phyloP scores from a whole-genome alignment of 2,888 invertebrate species.

The Caenorhabditis sp. region DNA sequence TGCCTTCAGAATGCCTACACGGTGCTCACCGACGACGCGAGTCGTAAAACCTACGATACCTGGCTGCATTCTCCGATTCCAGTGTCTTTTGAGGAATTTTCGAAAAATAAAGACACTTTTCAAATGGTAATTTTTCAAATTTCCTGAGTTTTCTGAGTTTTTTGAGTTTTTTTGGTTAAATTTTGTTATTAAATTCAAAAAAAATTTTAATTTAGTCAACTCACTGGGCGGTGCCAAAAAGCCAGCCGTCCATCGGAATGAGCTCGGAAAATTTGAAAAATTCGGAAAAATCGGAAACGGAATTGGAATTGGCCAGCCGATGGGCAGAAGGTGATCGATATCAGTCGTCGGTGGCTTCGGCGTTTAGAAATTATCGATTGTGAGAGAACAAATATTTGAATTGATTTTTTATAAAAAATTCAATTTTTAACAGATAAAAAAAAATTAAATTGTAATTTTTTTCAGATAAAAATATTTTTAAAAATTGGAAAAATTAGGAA shows the following conservation, averaged over 20 bases:
- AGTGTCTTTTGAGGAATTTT: conserved; percentile 66
- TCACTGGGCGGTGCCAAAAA: conserved; percentile 71
- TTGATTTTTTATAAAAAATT: background rate
- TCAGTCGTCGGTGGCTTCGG: conserved; percentile 42
- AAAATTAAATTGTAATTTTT: conserved; percentile 4
- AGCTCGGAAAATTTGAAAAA: background rate
- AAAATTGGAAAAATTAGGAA: background rate
- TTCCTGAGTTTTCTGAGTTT: background rate
- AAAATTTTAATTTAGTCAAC: conserved; percentile 63
- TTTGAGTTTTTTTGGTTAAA: background rate
- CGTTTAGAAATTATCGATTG: conserved; percentile 50
- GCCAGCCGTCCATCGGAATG: conserved; percentile 56
- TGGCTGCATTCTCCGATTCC: conserved; percentile 69
- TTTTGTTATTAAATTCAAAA: too few relatives aligned
- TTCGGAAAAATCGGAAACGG: background rate
- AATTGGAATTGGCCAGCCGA: conserved; percentile 8
- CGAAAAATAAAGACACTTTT: conserved; percentile 55
- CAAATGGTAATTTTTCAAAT: conserved; percentile 61
- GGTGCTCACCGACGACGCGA: conserved; percentile 48
- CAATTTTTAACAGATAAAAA: too few relatives aligned
- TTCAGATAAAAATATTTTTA: background rate
- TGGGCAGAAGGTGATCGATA: conserved; percentile 57
- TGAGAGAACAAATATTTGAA: conserved; percentile 5
- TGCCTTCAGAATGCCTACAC: conserved; percentile 64
- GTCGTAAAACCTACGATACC: conserved; percentile 64